phyloP scores from a whole-genome alignment of 2,113 vertebrate genomes.

The Megaceryle torquata region DNA sequence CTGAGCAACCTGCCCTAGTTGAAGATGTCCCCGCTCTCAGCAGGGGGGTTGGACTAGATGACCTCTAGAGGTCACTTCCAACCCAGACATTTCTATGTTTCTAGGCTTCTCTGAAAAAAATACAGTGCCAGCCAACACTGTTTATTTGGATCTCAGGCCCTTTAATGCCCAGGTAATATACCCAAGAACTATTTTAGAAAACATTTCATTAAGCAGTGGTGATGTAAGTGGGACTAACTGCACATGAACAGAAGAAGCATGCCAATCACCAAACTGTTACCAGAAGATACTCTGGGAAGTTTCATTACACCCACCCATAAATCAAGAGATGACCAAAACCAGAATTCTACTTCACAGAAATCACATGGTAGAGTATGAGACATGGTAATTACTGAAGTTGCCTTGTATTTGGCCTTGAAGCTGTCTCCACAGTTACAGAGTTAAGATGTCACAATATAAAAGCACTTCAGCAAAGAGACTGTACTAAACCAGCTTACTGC shows the following conservation, averaged over 20 bases:
- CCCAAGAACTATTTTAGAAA: background rate
- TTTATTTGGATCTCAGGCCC: background rate
- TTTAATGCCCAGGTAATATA: background rate
- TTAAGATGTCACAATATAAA: background rate
- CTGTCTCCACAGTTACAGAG: background rate
- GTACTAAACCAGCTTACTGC: background rate
- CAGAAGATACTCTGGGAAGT: background rate
- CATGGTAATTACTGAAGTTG: fast-evolving
- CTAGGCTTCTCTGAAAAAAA: background rate
- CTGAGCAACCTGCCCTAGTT: no score
- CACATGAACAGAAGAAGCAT: background rate
- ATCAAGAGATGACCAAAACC: background rate
- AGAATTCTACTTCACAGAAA: background rate
- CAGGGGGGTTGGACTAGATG: no score
- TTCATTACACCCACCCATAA: background rate
- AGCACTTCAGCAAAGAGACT: background rate
- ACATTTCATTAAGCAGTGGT: background rate
- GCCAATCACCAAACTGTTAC: background rate
- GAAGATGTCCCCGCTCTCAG: no score
- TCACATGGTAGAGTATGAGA: background rate
- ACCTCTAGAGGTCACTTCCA: no score
- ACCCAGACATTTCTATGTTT: no score
- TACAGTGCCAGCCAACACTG: background rate
- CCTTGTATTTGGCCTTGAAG: slow-evolving; percentile 15
- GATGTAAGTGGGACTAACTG: background rate